Percentiles rank a stretch among this genome's conserved stretches.
Conservation (phyloP, 2,113 vertebrate species). For the Podocnemis expansa region DNA sequence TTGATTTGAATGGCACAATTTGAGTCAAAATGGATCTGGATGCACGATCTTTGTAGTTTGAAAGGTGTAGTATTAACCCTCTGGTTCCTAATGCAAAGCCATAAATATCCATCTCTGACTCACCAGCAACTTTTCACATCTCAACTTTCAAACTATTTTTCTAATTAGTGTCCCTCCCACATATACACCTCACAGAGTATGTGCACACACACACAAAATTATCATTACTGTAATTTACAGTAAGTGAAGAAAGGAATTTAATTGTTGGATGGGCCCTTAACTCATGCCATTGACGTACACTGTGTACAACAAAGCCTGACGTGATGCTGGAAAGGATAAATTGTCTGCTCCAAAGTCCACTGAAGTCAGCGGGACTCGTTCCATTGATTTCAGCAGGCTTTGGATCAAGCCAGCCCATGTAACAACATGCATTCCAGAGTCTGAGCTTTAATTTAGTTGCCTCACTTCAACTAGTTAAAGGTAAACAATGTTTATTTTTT, state of each 20-base stretch:
- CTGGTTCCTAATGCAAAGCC: conserved; percentile 46
- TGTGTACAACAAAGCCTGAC: neutral
- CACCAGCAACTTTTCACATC: neutral
- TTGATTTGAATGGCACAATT: conserved; percentile 76
- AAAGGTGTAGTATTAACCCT: conserved; percentile 59
- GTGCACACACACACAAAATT: neutral
- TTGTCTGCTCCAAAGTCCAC: neutral
- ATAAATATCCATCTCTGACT: neutral
- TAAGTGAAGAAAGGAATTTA: neutral
- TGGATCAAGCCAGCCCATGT: neutral
- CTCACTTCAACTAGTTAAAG: neutral
- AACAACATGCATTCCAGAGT: neutral
- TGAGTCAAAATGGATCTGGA: conserved; percentile 26
- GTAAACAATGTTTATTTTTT: neutral
- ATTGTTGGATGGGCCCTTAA: neutral
- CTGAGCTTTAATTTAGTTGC: neutral
- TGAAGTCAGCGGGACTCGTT: neutral
- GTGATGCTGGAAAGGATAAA: neutral
- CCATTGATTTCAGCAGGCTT: neutral
- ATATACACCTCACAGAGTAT: neutral
- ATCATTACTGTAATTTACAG: neutral
- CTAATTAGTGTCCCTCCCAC: conserved; percentile 11
- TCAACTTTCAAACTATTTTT: conserved; percentile 20
- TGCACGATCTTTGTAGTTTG: neutral
- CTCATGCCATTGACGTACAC: neutral